Evolutionary conservation across 2,888 invertebrate genomes (phyloP).

Genomic region (Acheta domesticus): DNA sequence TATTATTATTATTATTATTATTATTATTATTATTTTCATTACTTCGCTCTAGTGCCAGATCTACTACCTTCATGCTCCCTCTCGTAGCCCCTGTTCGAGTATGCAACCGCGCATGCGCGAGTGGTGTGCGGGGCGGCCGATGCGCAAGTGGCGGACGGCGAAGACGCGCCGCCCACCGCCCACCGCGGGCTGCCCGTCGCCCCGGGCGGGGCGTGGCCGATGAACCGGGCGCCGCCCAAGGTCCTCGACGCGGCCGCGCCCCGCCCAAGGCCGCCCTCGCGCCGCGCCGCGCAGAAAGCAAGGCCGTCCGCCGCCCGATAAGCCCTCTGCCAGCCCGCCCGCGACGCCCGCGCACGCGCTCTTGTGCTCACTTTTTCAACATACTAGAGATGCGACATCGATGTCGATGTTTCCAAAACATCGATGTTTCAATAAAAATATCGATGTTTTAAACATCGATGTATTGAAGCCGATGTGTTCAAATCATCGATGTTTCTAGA

Average conservation of each 20-base stretch:
- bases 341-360: background rate
- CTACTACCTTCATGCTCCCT: too few species aligned
- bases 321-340: background rate
- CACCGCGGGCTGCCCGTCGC: too few species aligned
- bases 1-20: too few species aligned
- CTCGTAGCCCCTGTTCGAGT: background rate
- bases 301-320: background rate
- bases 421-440: too few species aligned
- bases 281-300: background rate
- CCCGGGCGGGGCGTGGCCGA: background rate
- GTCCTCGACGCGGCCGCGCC: constrained; percentile 7
- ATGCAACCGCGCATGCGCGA: background rate
- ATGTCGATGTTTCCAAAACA: too few species aligned
- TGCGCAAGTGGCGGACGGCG: background rate
- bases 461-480: too few species aligned
- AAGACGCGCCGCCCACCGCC: background rate
- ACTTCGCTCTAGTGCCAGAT: too few species aligned
- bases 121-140: background rate
- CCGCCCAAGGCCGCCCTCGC: background rate
- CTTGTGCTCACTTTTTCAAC: too few species aligned
- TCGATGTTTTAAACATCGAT: too few species aligned
- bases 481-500: too few species aligned
- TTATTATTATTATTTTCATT: too few species aligned
- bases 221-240: background rate
- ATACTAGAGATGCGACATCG: too few species aligned